Evolutionary conservation across 1,140 invertebrate species (phyloP).

Genomic region (Apolygus lucorum): DNA sequence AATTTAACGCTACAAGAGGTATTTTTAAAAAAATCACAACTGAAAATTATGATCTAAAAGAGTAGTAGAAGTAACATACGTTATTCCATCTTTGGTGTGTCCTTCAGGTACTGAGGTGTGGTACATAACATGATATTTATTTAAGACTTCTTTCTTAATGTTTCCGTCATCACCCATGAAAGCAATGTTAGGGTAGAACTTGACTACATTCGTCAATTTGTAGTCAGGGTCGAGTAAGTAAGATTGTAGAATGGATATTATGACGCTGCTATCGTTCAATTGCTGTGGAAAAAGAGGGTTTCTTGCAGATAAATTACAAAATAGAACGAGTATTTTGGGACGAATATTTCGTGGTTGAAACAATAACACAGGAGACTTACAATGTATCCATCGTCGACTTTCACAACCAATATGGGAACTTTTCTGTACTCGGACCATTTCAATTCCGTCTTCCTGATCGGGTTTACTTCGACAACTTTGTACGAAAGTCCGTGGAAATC

Average conservation of each 20-base stretch:
- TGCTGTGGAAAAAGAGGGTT: constrained; percentile 49
- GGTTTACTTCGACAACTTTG: constrained; percentile 94
- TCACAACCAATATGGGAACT: constrained; percentile 84
- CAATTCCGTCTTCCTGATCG: constrained; percentile 79
- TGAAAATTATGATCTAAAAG: too few species aligned
- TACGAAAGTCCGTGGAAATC: constrained; percentile 93
- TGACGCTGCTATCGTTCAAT: constrained; percentile 88
- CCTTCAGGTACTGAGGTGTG: constrained; percentile 48
- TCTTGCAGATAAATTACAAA: too few species aligned
- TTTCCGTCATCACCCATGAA: constrained; percentile 59
- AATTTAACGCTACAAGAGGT: too few species aligned
- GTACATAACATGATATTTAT: constrained; percentile 93
- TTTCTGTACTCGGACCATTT: constrained; percentile 93
- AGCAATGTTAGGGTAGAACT: constrained; percentile 70
- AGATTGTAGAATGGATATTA: constrained; percentile 79
- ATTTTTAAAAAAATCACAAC: too few species aligned
- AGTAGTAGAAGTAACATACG: constrained; percentile 54
- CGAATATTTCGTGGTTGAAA: too few species aligned
- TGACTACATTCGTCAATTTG: constrained; percentile 58
- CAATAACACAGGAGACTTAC: constrained; percentile 40
- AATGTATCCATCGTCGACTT: constrained; percentile 61
- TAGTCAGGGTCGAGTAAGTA: constrained; percentile 56
- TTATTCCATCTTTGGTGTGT: constrained; percentile 49
- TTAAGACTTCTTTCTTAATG: constrained; percentile 69
- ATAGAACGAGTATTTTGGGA: too few species aligned